Evolutionary conservation across 2,888 invertebrate species (phyloP), one percentile per base, ranked within the genome.

Genomic region (Orthosia cruda): DNA sequence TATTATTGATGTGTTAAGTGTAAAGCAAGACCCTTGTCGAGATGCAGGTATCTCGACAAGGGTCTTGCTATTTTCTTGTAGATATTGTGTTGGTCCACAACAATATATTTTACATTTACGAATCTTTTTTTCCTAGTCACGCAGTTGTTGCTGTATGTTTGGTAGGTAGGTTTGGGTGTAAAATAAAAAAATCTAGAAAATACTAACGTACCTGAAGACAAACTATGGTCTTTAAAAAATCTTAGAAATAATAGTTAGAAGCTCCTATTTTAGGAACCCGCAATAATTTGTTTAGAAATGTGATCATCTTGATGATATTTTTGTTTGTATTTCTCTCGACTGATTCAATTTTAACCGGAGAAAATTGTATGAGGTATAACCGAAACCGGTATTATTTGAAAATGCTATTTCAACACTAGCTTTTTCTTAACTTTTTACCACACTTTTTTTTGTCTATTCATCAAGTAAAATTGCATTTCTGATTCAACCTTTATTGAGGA

Each of bases 21-120:
- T 82, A n/a, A 80, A 84, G 67, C 71, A 75, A 85, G n/a, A n/a
- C n/a, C 83, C 89, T 83, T n/a, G n/a, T n/a, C n/a, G n/a, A 72
- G 57, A 70, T 83, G 83, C 81, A 80, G 83, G 67, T 85, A 65
- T 80, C 77, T 80, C 79, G 82, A 87, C 81, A 81, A 88, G 88
- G 89, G 88, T 88, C 75, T 63, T 78, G 81, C 81, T 68, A 85
- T 87, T 88, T 88, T 81, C 88, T 80, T 71, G 80, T 77, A 86
- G 62, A 88, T 61, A 88, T 86, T 88, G 89, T 88, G 61, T 63
- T 70, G 62, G 64, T 82, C 71, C 76, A 67, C 78, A 76, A 77
- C 67, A 86, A 84, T 80, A 76, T 67, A 65, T 81, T 79, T 85
- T 79, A 71, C 72, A 65, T 81, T 83, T 67, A 57, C 80, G 66